Evolutionary conservation across 2,888 invertebrate species (phyloP), one percentile per base, ranked within the genome.

Genomic region (Rutpela maculata): DNA sequence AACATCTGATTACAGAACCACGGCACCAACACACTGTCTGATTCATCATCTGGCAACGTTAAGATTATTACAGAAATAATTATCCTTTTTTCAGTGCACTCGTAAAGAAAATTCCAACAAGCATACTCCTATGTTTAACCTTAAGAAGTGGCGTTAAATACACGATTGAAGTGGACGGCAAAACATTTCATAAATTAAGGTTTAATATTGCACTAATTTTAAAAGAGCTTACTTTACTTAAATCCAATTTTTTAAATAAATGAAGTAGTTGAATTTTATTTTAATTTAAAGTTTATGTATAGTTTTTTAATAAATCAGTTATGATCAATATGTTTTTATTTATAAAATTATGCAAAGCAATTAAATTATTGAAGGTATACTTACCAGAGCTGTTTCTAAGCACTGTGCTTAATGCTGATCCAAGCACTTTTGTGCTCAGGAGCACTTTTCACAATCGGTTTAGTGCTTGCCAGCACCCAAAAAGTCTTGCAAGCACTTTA

Each of bases 111-210:
- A 78, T 87, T 70, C 84, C 85, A 18, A 85, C 87, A 59, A 85
- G 81, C 79, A 82, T 88, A 35, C 85, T 88, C 71, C 79, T 88
- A 74, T 84, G 81, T 60, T 72, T 88, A 73, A 84, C 81, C 68
- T 70, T 87, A 60, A 86, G 82, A 78, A 83, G 87, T 80, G 86
- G 86, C 26, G 79, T 82, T 55, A 84, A 83, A 72, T 82, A 82
- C 67, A 87, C 85, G 18, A 83, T 88, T 70, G 86, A 87, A 76
- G 72, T 88, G 19, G 87, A 88, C 76, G 77, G 85, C 26, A 86
- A 84, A 76, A 84, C 84, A 76, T 88, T 88, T 74, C 87, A 88
- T 79, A 88, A 86, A 81, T 77, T 89, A 60, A 82, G 89, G 78
- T 88, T 86, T 81, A 88, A 86, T 81, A 78, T 89, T 71, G 86